phyloP scores from a whole-genome alignment of 2,113 vertebrate species.

The Silurus asotus region DNA sequence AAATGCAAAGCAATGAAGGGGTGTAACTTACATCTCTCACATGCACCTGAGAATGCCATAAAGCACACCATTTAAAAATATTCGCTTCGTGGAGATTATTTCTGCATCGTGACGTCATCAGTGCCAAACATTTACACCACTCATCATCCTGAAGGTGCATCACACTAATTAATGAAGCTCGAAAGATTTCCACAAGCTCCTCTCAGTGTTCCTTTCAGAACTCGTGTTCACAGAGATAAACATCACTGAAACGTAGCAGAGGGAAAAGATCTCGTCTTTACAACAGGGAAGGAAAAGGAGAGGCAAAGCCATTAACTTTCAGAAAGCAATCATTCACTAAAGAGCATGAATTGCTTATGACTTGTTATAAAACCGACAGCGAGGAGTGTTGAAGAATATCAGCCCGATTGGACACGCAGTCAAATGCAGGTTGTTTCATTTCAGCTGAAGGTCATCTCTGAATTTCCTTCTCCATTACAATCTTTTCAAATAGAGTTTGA shows the following conservation, averaged over 20 bases:
- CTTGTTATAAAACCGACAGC: background rate
- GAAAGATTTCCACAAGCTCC: conserved; percentile 10
- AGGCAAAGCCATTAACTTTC: background rate
- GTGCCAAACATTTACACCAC: conserved; percentile 38
- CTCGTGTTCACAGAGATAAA: conserved; percentile 1
- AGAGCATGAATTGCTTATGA: background rate
- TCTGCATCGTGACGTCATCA: conserved; percentile 42
- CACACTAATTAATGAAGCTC: conserved; percentile 62
- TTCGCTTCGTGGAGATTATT: conserved; percentile 55
- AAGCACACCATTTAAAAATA: conserved; percentile 60
- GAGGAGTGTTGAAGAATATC: background rate
- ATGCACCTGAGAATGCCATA: conserved; percentile 62
- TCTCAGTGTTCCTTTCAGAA: conserved; percentile 4
- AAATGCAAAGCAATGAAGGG: conserved; percentile 49
- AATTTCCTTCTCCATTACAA: background rate
- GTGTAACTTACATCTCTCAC: conserved; percentile 58
- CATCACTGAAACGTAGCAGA: background rate
- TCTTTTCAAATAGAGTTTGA: conserved; percentile 7
- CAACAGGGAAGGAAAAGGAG: background rate
- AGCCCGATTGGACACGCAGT: background rate
- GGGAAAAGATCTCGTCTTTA: background rate
- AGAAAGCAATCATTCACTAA: conserved; percentile 7
- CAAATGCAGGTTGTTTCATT: conserved; percentile 5
- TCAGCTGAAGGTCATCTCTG: conserved; percentile 19
- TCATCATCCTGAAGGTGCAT: conserved; percentile 56